A percentile compares a stretch with the other conserved stretches of the same genome.
phyloP scores from a whole-genome alignment of 1,140 invertebrate genomes.

The Aradophagus sp. region DNA sequence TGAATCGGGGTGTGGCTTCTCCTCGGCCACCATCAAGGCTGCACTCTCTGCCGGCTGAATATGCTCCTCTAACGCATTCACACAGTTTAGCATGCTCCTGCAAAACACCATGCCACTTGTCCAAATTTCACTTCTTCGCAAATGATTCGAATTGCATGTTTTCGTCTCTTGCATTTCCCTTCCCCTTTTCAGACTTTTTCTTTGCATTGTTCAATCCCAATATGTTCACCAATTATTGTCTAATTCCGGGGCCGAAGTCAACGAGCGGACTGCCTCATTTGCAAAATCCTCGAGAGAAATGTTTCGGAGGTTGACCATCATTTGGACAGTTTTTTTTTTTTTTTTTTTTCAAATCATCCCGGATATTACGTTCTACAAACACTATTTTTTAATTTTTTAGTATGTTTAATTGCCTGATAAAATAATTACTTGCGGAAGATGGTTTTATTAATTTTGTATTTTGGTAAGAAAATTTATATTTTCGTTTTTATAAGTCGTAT shows the following conservation, averaged over 20 bases:
- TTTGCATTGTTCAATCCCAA: slow-evolving; percentile 31
- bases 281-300: too few species aligned
- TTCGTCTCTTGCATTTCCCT: slow-evolving; percentile 37
- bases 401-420: too few species aligned
- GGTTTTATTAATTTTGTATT: background rate
- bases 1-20: slow-evolving; percentile 87
- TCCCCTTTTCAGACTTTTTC: slow-evolving; percentile 36
- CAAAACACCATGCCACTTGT: slow-evolving; percentile 75
- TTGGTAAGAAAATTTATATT: slow-evolving; percentile 3
- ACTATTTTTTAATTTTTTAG: background rate
- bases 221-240: slow-evolving; percentile 33
- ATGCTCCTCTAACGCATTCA: slow-evolving; percentile 86
- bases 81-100: slow-evolving; percentile 91
- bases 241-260: slow-evolving; percentile 21
- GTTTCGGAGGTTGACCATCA: slow-evolving; percentile 1
- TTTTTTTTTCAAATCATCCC: slow-evolving; percentile 16
- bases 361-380: slow-evolving; percentile 11
- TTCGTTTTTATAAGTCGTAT: too few species aligned
- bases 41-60: slow-evolving; percentile 83
- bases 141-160: slow-evolving; percentile 55
- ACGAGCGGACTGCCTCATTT: too few species aligned
- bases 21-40: slow-evolving; percentile 84
- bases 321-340: slow-evolving; percentile 2
- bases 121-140: slow-evolving; percentile 74
- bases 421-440: too few species aligned